These are phyloP conservation scores for Tholera decimalis DNA, from an alignment of 2,888 invertebrate species.

Conservation along the genomic window DNA sequence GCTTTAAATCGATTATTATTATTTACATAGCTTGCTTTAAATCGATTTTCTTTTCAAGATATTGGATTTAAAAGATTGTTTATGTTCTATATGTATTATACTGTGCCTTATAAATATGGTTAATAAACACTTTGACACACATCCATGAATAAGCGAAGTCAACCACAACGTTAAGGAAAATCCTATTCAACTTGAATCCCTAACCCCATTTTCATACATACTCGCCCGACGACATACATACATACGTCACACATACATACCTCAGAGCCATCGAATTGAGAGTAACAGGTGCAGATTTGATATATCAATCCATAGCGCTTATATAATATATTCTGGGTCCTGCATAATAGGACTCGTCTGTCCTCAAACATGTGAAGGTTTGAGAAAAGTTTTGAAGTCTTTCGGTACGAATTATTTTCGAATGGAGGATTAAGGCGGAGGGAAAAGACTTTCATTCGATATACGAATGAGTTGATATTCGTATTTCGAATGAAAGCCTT, in stretches of 20 bases:
- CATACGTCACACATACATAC: conserved; percentile 32
- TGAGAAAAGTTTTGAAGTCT: conserved; percentile 12
- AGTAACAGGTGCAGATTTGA: conserved; percentile 63
- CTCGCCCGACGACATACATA: conserved; percentile 39
- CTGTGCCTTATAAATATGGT: background rate
- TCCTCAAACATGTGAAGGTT: conserved; percentile 23
- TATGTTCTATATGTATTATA: too few relatives aligned
- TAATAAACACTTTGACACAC: background rate
- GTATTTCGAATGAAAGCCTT: too few relatives aligned
- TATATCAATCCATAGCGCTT: conserved; percentile 59
- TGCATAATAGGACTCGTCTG: conserved; percentile 19
- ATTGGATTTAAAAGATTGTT: too few relatives aligned
- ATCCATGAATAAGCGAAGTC: background rate
- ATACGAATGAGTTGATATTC: background rate
- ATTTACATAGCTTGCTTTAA: too few relatives aligned
- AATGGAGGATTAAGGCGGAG: background rate
- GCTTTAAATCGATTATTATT: too few relatives aligned
- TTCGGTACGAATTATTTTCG: conserved; percentile 15
- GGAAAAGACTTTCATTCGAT: background rate
- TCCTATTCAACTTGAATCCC: conserved; percentile 17
- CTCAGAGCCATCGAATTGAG: conserved; percentile 29
- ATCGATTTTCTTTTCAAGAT: too few relatives aligned
- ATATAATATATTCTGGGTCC: conserved; percentile 44
- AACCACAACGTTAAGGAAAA: background rate
- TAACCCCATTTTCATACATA: conserved; percentile 50